Evolutionary conservation across 1,140 invertebrate genomes (phyloP).

Genomic region (Orius laevigatus): DNA sequence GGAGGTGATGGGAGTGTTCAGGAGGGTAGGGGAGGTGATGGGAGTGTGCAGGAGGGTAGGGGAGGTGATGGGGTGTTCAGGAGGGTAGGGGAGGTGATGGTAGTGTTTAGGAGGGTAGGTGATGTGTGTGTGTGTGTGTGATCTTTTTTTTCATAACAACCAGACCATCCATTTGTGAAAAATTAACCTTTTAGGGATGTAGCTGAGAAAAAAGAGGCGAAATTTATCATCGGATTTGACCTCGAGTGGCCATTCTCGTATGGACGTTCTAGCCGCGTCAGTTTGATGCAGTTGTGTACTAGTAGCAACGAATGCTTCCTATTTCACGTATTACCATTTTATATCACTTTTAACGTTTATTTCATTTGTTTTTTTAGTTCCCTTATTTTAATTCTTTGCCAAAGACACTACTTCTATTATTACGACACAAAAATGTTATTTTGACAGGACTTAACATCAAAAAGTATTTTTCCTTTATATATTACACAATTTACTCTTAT

Average conservation of each 20-base stretch:
- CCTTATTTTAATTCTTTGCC: slow-evolving; percentile 31
- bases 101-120: too few species aligned
- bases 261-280: not conserved
- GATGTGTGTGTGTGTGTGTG: too few species aligned
- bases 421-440: slow-evolving; percentile 38
- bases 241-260: slow-evolving; percentile 1
- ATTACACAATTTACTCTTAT: not conserved
- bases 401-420: slow-evolving; percentile 31
- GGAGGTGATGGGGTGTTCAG: too few species aligned
- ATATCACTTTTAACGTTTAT: slow-evolving; percentile 9
- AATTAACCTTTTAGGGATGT: not conserved
- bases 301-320: not conserved
- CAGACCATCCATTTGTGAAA: not conserved
- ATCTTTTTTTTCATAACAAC: not conserved
- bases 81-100: too few species aligned
- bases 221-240: slow-evolving; percentile 1
- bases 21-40: too few species aligned
- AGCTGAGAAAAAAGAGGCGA: not conserved
- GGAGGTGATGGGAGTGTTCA: too few species aligned
- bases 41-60: too few species aligned
- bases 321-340: slow-evolving; percentile 2
- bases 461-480: slow-evolving; percentile 28
- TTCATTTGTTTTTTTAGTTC: slow-evolving; percentile 22
- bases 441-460: slow-evolving; percentile 45
- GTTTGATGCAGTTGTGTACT: not conserved